Percentiles rank a stretch among this genome's conserved stretches.
phyloP scores from a whole-genome alignment of 2,113 vertebrate genomes.

The Bostrychus sinensis region DNA sequence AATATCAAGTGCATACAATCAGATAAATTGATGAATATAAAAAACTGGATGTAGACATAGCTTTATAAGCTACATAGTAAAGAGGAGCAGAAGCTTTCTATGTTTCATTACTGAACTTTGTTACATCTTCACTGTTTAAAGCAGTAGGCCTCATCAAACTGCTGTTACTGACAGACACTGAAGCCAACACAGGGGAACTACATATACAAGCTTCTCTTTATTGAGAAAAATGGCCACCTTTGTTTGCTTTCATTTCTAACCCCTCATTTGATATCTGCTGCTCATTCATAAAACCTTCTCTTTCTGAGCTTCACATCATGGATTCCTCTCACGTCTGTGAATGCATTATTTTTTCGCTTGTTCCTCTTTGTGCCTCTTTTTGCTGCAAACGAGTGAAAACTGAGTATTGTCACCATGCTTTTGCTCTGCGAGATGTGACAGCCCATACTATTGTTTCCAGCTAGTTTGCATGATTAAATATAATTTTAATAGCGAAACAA shows the following conservation, averaged over 20 bases:
- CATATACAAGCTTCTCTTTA: not conserved
- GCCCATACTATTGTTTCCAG: not conserved
- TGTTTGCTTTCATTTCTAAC: not conserved
- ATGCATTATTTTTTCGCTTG: not conserved
- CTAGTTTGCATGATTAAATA: not conserved
- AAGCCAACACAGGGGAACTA: too few relatives aligned
- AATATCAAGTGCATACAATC: not conserved
- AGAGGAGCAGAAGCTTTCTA: too few relatives aligned
- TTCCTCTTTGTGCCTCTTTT: not conserved
- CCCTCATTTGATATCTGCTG: not conserved
- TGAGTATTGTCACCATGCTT: too few relatives aligned
- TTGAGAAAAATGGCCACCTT: not conserved
- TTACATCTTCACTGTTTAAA: not conserved
- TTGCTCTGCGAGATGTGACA: not conserved
- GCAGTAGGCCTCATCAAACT: not conserved
- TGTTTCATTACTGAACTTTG: not conserved
- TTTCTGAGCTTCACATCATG: not conserved
- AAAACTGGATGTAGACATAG: too few relatives aligned
- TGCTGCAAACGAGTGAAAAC: too few relatives aligned
- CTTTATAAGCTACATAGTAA: too few relatives aligned
- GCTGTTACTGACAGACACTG: too few relatives aligned
- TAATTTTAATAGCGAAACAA: too few relatives aligned
- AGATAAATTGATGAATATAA: not conserved
- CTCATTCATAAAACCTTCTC: not conserved
- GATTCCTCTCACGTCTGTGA: not conserved